Evolutionary conservation across 2,888 invertebrate genomes (phyloP), one percentile per base, ranked within the genome.

Genomic region (Alitta virens): DNA sequence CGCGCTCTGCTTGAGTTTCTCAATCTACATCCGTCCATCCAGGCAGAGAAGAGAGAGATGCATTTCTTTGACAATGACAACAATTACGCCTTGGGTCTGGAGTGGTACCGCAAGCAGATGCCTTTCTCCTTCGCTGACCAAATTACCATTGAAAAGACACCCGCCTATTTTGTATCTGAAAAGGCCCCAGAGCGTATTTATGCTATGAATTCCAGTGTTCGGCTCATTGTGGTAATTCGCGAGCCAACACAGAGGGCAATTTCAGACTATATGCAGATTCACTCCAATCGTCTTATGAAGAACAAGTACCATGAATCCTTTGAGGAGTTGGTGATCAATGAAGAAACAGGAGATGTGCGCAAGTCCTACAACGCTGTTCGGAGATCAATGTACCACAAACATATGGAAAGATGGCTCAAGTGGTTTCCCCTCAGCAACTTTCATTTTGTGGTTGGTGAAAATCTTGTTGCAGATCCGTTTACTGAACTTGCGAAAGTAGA

Each of bases 81-180:
- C 75, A 94, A 94, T 82, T 98, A 95, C 82, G 87, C 88, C 59
- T 87, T 89, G 68, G 98, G 98, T 0, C 85, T 95, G 64, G 94
- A 96, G 66, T 98, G 97, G 97, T 98, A 98, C 66, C 68, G 75
- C 24, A 72, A 75, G 50, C 91, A 92, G 81, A 96, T 97, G 95
- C 96, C 96, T 14, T 89, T 90, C 76, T 93, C 95, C 1, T 91
- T 90, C 82, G 88, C 89, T 68, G 91, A 92, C 50, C 95, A 96
- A 83, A 90, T 96, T 71, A 95, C 95, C 61, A 91, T 96, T 73
- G 98, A 98, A 83, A 98, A 99, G 84, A 96, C 94, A 74, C 98
- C 98, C 3, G 94, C 94, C 75, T 98, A 98, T 84, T 98, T 98
- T 84, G 93, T 96, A 52, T 94, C 94, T 61, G 91, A 92, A 16